Conservation (phyloP, 2,113 vertebrate genomes). For the Hippocampus comes region DNA sequence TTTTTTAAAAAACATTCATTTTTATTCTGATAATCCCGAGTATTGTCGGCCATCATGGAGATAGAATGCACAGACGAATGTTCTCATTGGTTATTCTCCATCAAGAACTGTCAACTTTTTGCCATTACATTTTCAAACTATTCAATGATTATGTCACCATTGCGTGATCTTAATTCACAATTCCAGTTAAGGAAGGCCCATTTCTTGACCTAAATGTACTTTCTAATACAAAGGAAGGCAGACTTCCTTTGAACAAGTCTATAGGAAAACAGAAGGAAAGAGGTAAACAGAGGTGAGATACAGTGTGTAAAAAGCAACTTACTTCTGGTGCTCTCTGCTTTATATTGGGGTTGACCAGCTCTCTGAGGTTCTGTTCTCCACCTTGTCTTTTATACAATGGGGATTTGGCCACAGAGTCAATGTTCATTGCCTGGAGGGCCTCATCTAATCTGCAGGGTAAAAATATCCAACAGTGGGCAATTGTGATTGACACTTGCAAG, state of each 20-base stretch:
- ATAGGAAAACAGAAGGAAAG: neutral
- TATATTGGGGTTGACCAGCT: constrained; percentile 87
- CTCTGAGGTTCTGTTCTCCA: constrained; percentile 56
- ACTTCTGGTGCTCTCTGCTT: constrained; percentile 83
- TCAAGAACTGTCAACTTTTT: no score
- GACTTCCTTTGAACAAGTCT: neutral
- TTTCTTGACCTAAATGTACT: no score
- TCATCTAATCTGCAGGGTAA: constrained; percentile 81
- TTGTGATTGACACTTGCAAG: neutral
- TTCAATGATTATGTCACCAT: no score
- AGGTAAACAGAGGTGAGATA: neutral
- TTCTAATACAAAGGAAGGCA: neutral
- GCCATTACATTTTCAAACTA: no score
- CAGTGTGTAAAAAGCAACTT: neutral
- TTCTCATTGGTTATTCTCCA: no score
- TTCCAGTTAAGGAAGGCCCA: no score
- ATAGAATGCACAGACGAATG: no score
- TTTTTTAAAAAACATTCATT: no score
- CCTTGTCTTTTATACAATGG: constrained; percentile 34
- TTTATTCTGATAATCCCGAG: no score
- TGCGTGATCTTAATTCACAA: no score
- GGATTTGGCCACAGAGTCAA: constrained; percentile 65
- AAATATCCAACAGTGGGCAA: neutral
- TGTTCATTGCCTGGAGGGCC: constrained; percentile 77
- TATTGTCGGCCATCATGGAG: no score